Base-by-base conservation (phyloP, 2,888 invertebrate species). In the Drosophila anceps region DNA sequence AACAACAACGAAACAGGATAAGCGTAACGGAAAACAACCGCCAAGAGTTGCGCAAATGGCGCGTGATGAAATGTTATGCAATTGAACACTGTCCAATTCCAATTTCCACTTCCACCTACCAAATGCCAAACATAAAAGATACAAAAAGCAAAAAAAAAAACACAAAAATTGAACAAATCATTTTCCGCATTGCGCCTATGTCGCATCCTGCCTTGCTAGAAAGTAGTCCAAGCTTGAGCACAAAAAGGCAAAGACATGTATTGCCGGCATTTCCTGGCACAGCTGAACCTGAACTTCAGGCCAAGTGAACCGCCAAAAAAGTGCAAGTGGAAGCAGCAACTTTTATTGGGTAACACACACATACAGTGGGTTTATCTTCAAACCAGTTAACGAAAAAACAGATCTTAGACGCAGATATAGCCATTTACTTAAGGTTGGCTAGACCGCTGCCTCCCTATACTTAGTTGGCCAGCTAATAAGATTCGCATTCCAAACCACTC, bases 281-380 rank as follows among this genome's bases (percentile, higher is more conserved):
- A 48, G 58, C 82, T 92, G 91, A 92, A 92, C 92, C 92, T 91
- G 91, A 92, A 91, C 92, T 92, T 91, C 77, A 58, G 76, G 75
- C 74, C 60, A 58, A 67, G 51, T 57, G 4, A 53, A 65, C 29
- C 43, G n/a, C 54, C 65, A 64, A 70, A 77, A 74, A 83, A 82
- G 69, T 59, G 69, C 74, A 81, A 81, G 73, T 77, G 62, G 68
- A 44, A 63, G 44, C 41, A 63, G 15, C 68, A n/a, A 55, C 27
- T 37, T 63, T 68, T 75, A 75, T 84, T 87, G 58, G 60, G 66
- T 85, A 82, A 82, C 48, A 65, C 50, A 48, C 54, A 51, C 48
- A 46, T 18, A 13, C 37, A 46, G 53, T 37, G 4, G 15, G 20
- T 20, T 67, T 78, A 62, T 71, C 74, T 67, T 57, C 13, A 62